Base-by-base conservation (phyloP, 2,888 invertebrate species). In the Germaria angustata region DNA sequence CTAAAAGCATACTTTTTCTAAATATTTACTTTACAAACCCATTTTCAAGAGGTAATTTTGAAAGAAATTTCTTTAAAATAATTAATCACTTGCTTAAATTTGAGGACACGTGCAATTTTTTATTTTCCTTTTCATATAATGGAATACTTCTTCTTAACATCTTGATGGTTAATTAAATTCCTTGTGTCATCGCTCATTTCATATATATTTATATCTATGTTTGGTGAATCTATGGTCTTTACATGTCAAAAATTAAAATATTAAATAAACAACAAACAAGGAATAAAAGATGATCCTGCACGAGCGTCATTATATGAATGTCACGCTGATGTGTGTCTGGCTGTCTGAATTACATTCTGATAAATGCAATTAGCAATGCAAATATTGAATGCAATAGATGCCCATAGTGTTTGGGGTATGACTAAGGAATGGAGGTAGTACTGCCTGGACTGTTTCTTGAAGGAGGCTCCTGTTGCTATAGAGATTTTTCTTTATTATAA, bases 211-310 rank as follows among this genome's bases (percentile, higher is more conserved):
- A n/a, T n/a, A n/a, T n/a, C n/a, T 22, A 15, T 51, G 24, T 36
- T 8, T 36, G n/a, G 72, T 65, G 53, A 20, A n/a, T 32, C n/a
- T n/a, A 22, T 53, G 55, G 46, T 66, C 59, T 61, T 66, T 66
- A 44, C 11, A 73, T 68, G 59, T 69, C 73, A 77, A 72, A 68
- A 39, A 49, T 59, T 44, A 59, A 51, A 51, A 53, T 32, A 22
- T 44, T n/a, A n/a, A 53, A 72, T 20, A 51, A 68, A 8, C 44
- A 51, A 15, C 7, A 41, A 7, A 13, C 51, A 20, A 41, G 3
- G 1, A 59, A 9, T 1, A 20, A 2, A 20, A 22, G 6, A 28
- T 6, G 46, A 32, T 32, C 49, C 55, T 55, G 28, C 17, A 57
- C 6, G 41, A 53, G 7, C 2, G 44, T 36, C 32, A n/a, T 39